phyloP scores from a whole-genome alignment of 2,797 vertebrate genomes.

The Catharus ustulatus region DNA sequence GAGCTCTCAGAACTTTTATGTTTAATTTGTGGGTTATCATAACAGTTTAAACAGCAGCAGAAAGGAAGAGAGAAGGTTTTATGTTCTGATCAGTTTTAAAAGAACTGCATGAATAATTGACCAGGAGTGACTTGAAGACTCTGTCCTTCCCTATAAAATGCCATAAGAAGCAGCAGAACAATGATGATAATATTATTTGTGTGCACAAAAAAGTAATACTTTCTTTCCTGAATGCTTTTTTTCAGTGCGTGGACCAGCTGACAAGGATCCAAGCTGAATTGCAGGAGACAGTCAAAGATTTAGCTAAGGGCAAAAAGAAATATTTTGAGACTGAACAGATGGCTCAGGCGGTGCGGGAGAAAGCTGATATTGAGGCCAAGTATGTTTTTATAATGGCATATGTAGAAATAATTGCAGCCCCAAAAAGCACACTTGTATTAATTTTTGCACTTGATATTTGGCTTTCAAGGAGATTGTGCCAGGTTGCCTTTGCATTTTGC shows the following conservation, averaged over 20 bases:
- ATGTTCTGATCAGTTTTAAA: background rate
- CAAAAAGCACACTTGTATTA: slow-evolving; percentile 36
- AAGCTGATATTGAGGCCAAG: slow-evolving; percentile 98
- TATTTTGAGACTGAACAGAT: slow-evolving; percentile 98
- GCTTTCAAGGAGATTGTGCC: background rate
- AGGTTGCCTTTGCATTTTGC: background rate
- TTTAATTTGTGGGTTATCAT: background rate
- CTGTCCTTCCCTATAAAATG: fast-evolving
- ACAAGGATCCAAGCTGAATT: slow-evolving; percentile 94
- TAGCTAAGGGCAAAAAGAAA: slow-evolving; percentile 98
- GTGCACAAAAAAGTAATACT: background rate
- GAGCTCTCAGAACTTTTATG: background rate
- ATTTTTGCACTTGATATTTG: slow-evolving; percentile 24
- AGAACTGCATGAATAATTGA: background rate
- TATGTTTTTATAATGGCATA: slow-evolving; percentile 77
- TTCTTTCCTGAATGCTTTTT: slow-evolving; percentile 35
- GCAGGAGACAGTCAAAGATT: slow-evolving; percentile 96
- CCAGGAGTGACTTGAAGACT: background rate
- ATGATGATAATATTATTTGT: background rate
- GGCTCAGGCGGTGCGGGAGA: slow-evolving; percentile 94
- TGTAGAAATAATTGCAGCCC: slow-evolving; percentile 54
- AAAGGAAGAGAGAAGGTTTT: background rate
- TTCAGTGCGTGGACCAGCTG: slow-evolving; percentile 94
- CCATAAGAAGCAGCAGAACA: background rate
- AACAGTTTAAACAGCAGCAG: background rate